Conservation (phyloP, 2,797 vertebrate genomes). For the Dicrostonyx torquatus region DNA sequence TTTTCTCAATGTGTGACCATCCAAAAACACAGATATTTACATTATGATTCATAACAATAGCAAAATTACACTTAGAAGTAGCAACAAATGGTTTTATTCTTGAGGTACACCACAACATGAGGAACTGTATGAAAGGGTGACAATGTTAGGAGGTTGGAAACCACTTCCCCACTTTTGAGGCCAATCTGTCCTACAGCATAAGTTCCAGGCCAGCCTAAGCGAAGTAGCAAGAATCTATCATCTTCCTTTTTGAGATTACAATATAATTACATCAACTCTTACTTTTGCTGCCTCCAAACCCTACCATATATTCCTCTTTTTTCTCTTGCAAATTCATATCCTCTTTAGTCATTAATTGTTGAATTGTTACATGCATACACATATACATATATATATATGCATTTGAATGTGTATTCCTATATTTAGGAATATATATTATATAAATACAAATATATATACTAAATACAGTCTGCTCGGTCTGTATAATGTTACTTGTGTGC, state of each 20-base stretch:
- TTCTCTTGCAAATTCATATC: background rate
- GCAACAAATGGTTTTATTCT: background rate
- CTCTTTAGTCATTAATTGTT: background rate
- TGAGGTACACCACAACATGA: background rate
- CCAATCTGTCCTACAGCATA: background rate
- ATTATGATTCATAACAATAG: background rate
- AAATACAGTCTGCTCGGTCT: background rate
- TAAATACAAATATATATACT: background rate
- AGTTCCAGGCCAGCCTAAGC: background rate
- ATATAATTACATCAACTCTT: background rate
- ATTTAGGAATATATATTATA: no score
- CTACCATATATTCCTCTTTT: background rate
- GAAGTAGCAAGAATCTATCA: background rate
- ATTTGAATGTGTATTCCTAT: no score
- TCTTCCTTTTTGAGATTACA: background rate
- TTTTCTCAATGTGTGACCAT: background rate
- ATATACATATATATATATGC: no score
- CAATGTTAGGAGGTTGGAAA: background rate
- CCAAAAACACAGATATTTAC: background rate
- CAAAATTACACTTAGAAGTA: background rate
- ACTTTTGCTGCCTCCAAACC: background rate
- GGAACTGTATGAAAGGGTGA: background rate
- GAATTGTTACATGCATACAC: background rate
- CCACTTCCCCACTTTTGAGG: background rate
- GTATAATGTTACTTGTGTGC: background rate